Evolutionary conservation across 92 coral and sea anemone genomes (phyloP), one percentile per base, ranked within the genome.

Genomic region (Hydrozoanthus gracilis): DNA sequence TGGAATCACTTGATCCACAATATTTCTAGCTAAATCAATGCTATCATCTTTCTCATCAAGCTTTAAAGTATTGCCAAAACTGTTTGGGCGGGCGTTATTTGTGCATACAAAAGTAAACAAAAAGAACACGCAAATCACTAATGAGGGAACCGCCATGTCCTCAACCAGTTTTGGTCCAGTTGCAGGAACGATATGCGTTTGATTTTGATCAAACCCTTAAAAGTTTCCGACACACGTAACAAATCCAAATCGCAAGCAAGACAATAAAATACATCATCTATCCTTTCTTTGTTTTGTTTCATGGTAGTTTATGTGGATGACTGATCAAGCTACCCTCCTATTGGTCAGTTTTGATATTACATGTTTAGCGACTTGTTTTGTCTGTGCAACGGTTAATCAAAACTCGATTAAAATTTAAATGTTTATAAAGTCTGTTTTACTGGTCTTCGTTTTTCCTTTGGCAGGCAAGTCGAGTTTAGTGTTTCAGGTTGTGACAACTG

Each of bases 261-360:
- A 61, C 73, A 79, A 79, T 46, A 48, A 14, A 65, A 65, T 20
- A 46, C 74, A 66, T 64, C 85, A 80, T 64, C 62, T 65, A 35
- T n/a, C 16, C 17, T 80, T 6, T 80, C 56, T 80, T 80, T 80
- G 85, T 80, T 14, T 46, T 62, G 50, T 66, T 80, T 80, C 85
- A 80, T 80, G 85, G 85, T 80, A 80, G 58, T 80, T 61, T 64
- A 4, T 51, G 27, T 80, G 85, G 85, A 48, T 80, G 85, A 80
- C 17, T 70, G 74, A 66, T 16, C 85, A 64, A 17, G 61, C 73
- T 9, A 13, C 60, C 13, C 47, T 48, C 85, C 49, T 12, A 80
- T 80, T 80, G 85, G 85, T 44, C 85, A 62, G 45, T 48, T 3
- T 51, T 17, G 20, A 18, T 65, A 80, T 65, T 62, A 80, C 85